Base-by-base conservation (phyloP, 2,888 invertebrate genomes). In the Nemotelus nigrinus region DNA sequence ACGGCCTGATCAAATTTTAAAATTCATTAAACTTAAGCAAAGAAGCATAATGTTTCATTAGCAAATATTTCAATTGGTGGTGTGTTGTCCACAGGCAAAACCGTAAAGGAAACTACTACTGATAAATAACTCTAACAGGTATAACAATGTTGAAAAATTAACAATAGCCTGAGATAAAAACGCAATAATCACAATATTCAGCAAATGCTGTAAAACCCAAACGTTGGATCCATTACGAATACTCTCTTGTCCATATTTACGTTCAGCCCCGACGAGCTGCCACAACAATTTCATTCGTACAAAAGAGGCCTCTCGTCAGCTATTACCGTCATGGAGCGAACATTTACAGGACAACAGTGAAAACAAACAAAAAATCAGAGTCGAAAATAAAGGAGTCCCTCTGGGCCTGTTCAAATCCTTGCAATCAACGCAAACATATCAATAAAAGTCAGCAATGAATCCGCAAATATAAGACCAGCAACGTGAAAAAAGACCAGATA, bases 381-480 rank as follows among this genome's bases (percentile, higher is more conserved):
- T 39, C 47, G 63, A 53, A 43, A 41, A 74, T 60, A 74, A 74
- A 74, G 57, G 25, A 60, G 48, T 63, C 74, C 74, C 74, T 63
- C 47, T 6, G 47, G 74, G 60, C 60, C 74, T 63, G 47, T 63
- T 63, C 74, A 50, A 39, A 47, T 74, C 63, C 74, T 74, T 63
- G 74, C 74, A 74, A 74, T 74, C 74, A 74, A 74, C 74, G 74
- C 74, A 74, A 74, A 74, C 74, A 74, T 74, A 74, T 74, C 74
- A 74, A 74, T 74, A 74, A 74, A 74, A 74, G 63, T 74, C 74
- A 74, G n/a, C 43, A 39, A 60, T 74, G 74, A 74, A 74, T 74
- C 74, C 74, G 74, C 74, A 74, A 60, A 74, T 60, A 63, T 48
- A 74, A 44, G 55, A 53, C 70, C 55, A 3, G 41, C 55, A 53